Evolutionary conservation across 2,797 vertebrate species (phyloP).

Genomic region (Phoebastria nigripes): DNA sequence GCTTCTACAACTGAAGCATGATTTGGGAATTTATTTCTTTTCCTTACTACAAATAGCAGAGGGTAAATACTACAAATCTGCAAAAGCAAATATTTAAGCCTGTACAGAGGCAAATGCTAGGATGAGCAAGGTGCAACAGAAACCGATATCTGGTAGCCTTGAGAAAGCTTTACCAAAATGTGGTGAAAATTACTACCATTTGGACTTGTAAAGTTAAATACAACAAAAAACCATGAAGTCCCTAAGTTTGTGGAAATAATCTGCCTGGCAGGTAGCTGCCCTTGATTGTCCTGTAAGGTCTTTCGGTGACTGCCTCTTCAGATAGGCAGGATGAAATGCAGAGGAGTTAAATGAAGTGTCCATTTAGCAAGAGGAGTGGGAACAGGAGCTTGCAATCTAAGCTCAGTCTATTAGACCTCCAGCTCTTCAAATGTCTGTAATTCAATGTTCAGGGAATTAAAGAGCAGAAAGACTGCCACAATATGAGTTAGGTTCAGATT

Average conservation of each 20-base stretch:
- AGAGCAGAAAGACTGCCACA: neutral
- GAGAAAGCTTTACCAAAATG: neutral
- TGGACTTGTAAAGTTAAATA: neutral
- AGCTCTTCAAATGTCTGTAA: neutral
- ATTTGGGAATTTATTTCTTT: constrained; percentile 10
- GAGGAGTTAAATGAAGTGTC: neutral
- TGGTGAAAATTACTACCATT: neutral
- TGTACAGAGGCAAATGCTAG: neutral
- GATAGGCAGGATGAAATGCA: neutral
- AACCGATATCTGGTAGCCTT: neutral
- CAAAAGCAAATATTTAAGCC: neutral
- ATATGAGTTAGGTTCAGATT: neutral
- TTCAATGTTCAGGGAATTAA: neutral
- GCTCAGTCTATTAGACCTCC: neutral
- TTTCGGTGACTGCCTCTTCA: neutral
- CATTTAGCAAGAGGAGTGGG: neutral
- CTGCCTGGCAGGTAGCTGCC: neutral
- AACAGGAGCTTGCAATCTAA: neutral
- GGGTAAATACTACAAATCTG: neutral
- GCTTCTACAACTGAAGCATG: neutral
- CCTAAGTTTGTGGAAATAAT: neutral
- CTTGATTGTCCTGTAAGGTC: neutral
- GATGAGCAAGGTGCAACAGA: neutral
- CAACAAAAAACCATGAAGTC: neutral
- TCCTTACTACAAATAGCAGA: neutral